Conservation (phyloP, 2,888 invertebrate genomes). For the Crossocerus cetratus region DNA sequence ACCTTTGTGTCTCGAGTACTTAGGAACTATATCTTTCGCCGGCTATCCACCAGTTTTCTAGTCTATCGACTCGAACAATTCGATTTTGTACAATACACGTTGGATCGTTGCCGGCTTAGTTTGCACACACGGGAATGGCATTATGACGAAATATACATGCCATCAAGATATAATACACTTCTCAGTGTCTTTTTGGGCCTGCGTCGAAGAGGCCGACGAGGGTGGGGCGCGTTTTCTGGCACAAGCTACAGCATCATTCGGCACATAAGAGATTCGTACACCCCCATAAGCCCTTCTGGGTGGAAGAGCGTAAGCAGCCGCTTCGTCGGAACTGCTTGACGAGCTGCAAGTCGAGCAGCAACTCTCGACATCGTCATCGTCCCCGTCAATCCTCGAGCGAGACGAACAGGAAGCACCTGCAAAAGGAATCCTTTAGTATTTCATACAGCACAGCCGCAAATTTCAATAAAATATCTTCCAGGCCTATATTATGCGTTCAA, state of each 20-base stretch:
- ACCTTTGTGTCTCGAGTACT: constrained; percentile 16
- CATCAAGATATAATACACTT: constrained; percentile 93
- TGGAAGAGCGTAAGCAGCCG: constrained; percentile 91
- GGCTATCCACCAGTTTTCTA: constrained; percentile 46
- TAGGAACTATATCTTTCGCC: constrained; percentile 52
- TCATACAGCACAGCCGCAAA: not conserved
- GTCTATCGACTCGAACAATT: constrained; percentile 9
- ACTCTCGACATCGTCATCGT: constrained; percentile 81
- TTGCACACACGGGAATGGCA: not conserved
- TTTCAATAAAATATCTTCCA: not conserved
- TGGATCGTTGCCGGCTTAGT: constrained; percentile 6
- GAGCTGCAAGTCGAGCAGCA: constrained; percentile 94
- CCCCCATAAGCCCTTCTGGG: constrained; percentile 91
- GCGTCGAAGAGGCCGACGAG: constrained; percentile 56
- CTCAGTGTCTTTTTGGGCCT: constrained; percentile 83
- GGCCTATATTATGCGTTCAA: not conserved
- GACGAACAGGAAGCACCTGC: constrained; percentile 75
- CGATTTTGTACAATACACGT: not conserved
- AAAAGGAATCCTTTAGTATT: too few relatives aligned
- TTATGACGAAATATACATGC: constrained; percentile 6
- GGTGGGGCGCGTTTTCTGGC: constrained; percentile 83
- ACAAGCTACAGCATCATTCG: constrained; percentile 92
- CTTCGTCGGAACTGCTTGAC: constrained; percentile 90
- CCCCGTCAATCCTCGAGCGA: constrained; percentile 74
- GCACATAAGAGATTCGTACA: constrained; percentile 94